These are phyloP conservation scores for Gasterosteus aculeatus DNA, from an alignment of 2,113 vertebrate genomes.

Conservation along the genomic window DNA sequence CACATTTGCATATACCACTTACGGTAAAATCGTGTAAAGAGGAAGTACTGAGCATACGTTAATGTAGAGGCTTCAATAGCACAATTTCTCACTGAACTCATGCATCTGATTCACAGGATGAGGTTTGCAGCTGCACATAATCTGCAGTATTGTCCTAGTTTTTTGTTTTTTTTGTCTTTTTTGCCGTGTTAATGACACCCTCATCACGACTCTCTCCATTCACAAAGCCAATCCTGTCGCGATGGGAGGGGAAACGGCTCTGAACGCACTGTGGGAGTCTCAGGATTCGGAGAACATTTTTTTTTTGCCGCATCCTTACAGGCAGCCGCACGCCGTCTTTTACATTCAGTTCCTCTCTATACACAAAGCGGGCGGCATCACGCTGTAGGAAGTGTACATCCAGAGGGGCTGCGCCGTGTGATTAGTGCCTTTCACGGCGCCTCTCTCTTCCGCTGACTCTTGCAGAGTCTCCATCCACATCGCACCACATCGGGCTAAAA, in stretches of 20 bases:
- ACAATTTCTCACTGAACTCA: constrained; percentile 28
- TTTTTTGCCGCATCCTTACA: constrained; percentile 58
- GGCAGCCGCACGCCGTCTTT: constrained; percentile 48
- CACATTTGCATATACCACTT: not conserved
- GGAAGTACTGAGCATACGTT: constrained; percentile 26
- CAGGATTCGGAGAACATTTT: constrained; percentile 38
- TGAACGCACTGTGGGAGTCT: constrained; percentile 65
- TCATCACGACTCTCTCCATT: constrained; percentile 78
- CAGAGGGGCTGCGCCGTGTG: constrained; percentile 52
- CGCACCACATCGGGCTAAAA: not conserved
- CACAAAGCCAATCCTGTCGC: constrained; percentile 73
- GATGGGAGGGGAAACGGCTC: constrained; percentile 63
- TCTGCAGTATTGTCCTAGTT: constrained; percentile 68
- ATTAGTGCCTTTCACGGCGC: constrained; percentile 56
- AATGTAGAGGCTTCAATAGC: constrained; percentile 36
- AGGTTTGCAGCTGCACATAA: constrained; percentile 73
- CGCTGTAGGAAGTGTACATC: constrained; percentile 64
- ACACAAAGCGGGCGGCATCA: constrained; percentile 36
- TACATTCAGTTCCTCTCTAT: constrained; percentile 55
- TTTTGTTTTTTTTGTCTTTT: not conserved
- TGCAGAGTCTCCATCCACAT: not conserved
- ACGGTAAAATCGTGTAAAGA: constrained; percentile 1
- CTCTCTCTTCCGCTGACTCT: constrained; percentile 4
- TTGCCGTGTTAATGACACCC: constrained; percentile 66
- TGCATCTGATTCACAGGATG: constrained; percentile 53